Evolutionary conservation across 2,888 invertebrate species (phyloP), one percentile per base, ranked within the genome.

Genomic region (Latrodectus hesperus): DNA sequence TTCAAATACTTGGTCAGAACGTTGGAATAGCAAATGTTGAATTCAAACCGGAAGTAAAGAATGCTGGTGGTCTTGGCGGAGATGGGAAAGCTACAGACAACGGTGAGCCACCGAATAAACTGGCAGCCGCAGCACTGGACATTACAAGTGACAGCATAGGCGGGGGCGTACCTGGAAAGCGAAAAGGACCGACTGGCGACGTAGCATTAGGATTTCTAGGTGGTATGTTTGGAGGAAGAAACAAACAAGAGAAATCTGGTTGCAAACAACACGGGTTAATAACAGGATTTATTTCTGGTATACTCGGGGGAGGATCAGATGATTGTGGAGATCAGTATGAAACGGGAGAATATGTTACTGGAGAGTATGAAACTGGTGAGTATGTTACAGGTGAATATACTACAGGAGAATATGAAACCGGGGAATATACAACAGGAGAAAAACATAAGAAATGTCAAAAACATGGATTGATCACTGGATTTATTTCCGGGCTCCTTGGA

Each of bases 221-320:
- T n/a, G 60, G 14, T 16, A 60, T 60, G 10, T 60, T 60, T 60
- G 60, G 60, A 12, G n/a, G 60, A 16, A 11, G n/a, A 12, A n/a
- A 6, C 12, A 38, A 4, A 6, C 38, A 38, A 38, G 5, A 38
- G 38, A 38, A 38, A 38, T 38, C 38, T 38, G 38, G 38, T 38
- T 38, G 38, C 6, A 38, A 38, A 38, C 38, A 68, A 10, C 68
- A 22, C 9, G 76, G 76, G 1, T 6, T 76, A 0, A 76, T 76
- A 12, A 65, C 76, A n/a, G 64, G 64, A 16, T 9, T 49, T 6
- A 9, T 75, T 16, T 12, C 38, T n/a, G 72, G 64, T 9, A 22
- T 78, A 9, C 70, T 78, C 22, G 80, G 80, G 9, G 60, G 79
- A 6, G 79, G 79, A 8, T 64, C 64, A 64, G 67, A 22, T n/a